These are phyloP conservation scores for Acronicta aceris DNA, from an alignment of 2,888 invertebrate genomes.

Conservation along the genomic window DNA sequence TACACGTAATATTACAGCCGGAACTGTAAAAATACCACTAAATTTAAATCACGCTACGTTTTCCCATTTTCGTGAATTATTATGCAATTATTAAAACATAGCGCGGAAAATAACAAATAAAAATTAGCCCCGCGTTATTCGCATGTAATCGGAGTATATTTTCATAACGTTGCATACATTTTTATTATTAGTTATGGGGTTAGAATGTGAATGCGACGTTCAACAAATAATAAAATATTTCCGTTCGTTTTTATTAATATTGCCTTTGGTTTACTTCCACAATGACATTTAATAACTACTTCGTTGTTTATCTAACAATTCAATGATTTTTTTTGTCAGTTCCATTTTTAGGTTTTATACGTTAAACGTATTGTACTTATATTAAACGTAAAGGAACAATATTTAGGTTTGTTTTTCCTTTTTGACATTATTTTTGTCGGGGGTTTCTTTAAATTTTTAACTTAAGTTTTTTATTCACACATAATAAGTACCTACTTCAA, in stretches of 20 bases:
- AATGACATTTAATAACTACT: too few species aligned
- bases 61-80: conserved; percentile 49
- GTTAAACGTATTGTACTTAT: too few species aligned
- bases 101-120: conserved; percentile 41
- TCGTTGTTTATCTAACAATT: too few species aligned
- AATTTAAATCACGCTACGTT: conserved; percentile 47
- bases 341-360: too few species aligned
- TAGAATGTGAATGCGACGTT: conserved; percentile 32
- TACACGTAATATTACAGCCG: conserved; percentile 10
- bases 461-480: not conserved
- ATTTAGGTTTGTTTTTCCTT: too few species aligned
- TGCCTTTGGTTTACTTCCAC: conserved; percentile 11
- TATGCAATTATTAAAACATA: conserved; percentile 54
- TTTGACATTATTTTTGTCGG: too few species aligned
- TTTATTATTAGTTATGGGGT: conserved; percentile 45
- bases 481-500: conserved; percentile 1
- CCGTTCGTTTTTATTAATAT: conserved; percentile 28
- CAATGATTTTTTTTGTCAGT: too few species aligned
- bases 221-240: conserved; percentile 35
- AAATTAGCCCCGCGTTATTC: conserved; percentile 41
- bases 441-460: too few species aligned
- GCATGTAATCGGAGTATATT: conserved; percentile 43
- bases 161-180: conserved; percentile 19
- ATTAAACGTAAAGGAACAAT: too few species aligned
- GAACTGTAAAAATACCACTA: conserved; percentile 36